A percentile compares a stretch with the other conserved stretches of the same genome.
Conservation (phyloP, 1,140 invertebrate species). For the Diabrotica virgifera region DNA sequence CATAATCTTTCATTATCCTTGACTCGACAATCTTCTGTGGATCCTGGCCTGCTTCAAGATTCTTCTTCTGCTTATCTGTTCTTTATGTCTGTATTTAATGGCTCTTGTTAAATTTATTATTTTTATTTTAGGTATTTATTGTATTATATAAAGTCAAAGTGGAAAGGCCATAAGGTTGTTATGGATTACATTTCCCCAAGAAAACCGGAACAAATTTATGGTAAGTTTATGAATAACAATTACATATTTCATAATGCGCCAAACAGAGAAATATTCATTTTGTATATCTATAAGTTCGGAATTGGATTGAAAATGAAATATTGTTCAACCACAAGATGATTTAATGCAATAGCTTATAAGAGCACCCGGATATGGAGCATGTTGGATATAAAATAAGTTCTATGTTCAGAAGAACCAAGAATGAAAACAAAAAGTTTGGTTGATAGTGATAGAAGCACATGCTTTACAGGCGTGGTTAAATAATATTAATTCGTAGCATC, state of each 20-base stretch:
- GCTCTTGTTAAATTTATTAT: not conserved
- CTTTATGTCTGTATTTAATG: not conserved
- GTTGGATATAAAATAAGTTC: not conserved
- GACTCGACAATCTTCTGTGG: too few relatives aligned
- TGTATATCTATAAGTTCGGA: not conserved
- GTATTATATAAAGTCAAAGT: constrained; percentile 59
- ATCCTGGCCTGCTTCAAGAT: not conserved
- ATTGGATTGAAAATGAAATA: too few relatives aligned
- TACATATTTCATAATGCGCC: not conserved
- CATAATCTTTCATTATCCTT: not conserved
- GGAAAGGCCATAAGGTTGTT: constrained; percentile 58
- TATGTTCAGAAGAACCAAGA: not conserved
- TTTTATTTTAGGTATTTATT: constrained; percentile 61
- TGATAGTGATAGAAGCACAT: too few relatives aligned
- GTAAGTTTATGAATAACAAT: constrained; percentile 49
- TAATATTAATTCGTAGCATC: too few relatives aligned
- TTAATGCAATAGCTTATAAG: not conserved
- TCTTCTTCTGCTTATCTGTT: not conserved
- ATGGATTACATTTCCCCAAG: constrained; percentile 69
- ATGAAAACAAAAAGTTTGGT: too few relatives aligned
- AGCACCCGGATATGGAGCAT: not conserved
- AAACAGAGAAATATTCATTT: not conserved
- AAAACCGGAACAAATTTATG: constrained; percentile 71
- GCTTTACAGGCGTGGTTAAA: too few relatives aligned
- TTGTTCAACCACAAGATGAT: too few relatives aligned